Base-by-base conservation (phyloP, 2,797 vertebrate genomes). In the Lutjanus campechanus region DNA sequence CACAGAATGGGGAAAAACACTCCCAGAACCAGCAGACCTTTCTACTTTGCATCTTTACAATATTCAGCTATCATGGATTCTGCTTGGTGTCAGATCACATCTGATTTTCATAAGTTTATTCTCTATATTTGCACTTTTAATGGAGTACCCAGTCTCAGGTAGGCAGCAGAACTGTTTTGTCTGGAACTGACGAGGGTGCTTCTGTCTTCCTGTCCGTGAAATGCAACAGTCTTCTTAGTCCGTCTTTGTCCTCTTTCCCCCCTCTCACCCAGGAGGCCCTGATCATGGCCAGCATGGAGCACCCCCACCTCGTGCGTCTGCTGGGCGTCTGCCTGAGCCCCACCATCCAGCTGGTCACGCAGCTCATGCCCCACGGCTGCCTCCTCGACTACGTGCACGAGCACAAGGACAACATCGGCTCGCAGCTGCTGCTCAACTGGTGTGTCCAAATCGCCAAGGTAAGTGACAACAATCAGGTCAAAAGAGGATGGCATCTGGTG, bases 381-480 rank as follows among this genome's bases (percentile, higher is more conserved):
- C 95, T 98, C 36, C 80, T 98, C 81, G 97, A 98, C 85, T 98
- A 98, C 0, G 97, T 98, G 36, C 97, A 97, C n/a, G 97, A 98
- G 73, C 97, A 98, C 76, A 98, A 98, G 91, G 97, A 98, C 89
- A 98, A 98, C 79, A 98, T 98, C 47, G 97, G 97, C 25, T 98
- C 97, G 43, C 97, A 98, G 90, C 95, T 98, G 71, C 95, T 98
- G 78, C 96, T 98, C 50, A 98, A 98, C 89, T 98, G 97, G 97
- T 98, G 97, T 95, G 97, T 98, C 85, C 97, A 98, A 79, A 98
- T 98, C 78, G 97, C 97, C 40, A 98, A 98, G 97, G 97, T 98
- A 96, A 85, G 91, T 29, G 36, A 41, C 51, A 3, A 2, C 13
- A 17, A 36, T 54, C 36, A 7, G 65, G 69, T 66, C 15, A n/a